A percentile compares a stretch with the other conserved stretches of the same genome.
Conservation (phyloP, 2,113 vertebrate genomes). For the Entelurus aequoreus region DNA sequence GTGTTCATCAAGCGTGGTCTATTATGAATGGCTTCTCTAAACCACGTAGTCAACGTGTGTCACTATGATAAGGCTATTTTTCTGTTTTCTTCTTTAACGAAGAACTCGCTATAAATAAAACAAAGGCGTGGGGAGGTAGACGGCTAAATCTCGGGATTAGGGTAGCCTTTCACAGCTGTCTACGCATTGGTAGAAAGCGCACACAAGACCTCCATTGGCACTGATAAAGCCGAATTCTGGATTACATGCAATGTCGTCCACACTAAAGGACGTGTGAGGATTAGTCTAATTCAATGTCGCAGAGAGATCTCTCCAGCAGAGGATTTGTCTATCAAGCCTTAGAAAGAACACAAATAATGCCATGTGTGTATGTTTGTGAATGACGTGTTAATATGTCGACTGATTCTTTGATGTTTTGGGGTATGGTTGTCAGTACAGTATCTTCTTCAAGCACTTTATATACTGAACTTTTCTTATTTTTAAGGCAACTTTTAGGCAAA, state of each 20-base stretch:
- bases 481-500: no score
- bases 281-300: slow-evolving; percentile 51
- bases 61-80: slow-evolving; percentile 9
- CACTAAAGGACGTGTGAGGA: slow-evolving; percentile 42
- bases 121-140: slow-evolving; percentile 1
- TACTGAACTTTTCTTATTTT: no score
- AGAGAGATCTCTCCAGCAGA: slow-evolving; percentile 36
- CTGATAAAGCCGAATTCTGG: slow-evolving; percentile 38
- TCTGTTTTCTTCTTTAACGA: slow-evolving; percentile 12
- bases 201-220: slow-evolving; percentile 37
- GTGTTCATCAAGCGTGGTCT: neutral
- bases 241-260: slow-evolving; percentile 51
- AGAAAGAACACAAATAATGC: slow-evolving; percentile 24
- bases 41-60: slow-evolving; percentile 22
- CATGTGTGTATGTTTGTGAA: slow-evolving; percentile 20
- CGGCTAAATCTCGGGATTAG: slow-evolving; percentile 25
- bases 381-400: slow-evolving; percentile 21
- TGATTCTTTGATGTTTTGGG: neutral
- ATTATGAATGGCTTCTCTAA: slow-evolving; percentile 14
- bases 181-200: slow-evolving; percentile 37
- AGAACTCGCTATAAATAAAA: slow-evolving; percentile 16
- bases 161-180: slow-evolving; percentile 21
- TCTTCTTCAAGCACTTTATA: no score
- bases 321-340: slow-evolving; percentile 52
- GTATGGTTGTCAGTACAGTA: no score